Percentiles rank a stretch among this genome's conserved stretches.
Conservation (phyloP, 2,888 invertebrate species). For the Alsophila aescularia region DNA sequence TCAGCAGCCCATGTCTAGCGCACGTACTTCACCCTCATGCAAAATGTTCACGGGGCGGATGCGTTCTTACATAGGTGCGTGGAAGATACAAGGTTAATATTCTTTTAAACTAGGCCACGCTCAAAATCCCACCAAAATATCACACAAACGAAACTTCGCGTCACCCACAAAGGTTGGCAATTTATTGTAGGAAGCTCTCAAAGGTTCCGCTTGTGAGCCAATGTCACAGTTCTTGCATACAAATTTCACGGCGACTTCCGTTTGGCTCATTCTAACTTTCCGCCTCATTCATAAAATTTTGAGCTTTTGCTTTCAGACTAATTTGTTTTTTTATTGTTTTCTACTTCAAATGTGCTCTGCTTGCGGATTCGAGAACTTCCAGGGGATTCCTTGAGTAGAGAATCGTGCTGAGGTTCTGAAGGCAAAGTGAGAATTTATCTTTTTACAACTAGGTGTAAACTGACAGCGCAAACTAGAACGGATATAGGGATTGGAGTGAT, state of each 20-base stretch:
- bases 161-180: neutral
- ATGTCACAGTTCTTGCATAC: slow-evolving; percentile 15
- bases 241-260: slow-evolving; percentile 8
- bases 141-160: slow-evolving; percentile 1
- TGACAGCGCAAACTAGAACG: no score
- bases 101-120: no score
- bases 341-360: slow-evolving; percentile 1
- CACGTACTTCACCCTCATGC: no score
- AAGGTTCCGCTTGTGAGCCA: slow-evolving; percentile 5
- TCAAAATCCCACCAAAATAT: no score
- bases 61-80: no score
- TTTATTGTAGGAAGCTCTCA: slow-evolving; percentile 1
- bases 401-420: neutral
- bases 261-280: slow-evolving; percentile 1
- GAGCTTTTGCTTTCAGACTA: slow-evolving; percentile 3
- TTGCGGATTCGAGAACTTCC: neutral
- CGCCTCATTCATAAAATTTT: slow-evolving; percentile 6
- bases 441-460: no score
- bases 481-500: no score
- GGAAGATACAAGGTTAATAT: no score
- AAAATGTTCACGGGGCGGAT: no score
- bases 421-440: neutral
- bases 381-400: neutral
- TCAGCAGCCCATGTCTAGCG: no score
- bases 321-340: slow-evolving; percentile 7